Evolutionary conservation across 2,888 invertebrate species (phyloP), one percentile per base, ranked within the genome.

Genomic region (Andrena bicolor): DNA sequence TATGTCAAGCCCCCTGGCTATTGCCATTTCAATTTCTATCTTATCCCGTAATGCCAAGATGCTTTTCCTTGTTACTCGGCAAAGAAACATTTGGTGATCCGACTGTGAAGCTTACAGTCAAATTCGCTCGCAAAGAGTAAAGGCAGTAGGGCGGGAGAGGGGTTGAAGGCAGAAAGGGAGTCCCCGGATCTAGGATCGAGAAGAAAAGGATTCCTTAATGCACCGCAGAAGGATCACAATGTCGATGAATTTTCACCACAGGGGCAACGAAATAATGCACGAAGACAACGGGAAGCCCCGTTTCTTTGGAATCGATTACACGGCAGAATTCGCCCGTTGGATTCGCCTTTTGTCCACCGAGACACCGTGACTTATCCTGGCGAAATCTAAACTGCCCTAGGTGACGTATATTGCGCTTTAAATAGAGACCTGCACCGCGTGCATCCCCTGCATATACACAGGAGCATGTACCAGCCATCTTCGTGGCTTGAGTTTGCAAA

Each of bases 161-260:
- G 20, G 13, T 5, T 61, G 30, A 32, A 3, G 10, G 26, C 10
- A 2, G 10, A 35, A 35, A 49, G 26, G 5, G 20, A n/a, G n/a
- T 16, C 7, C 16, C 30, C 26, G 26, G 49, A 26, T 16, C 13
- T 16, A 20, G 53, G 32, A 64, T 53, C 75, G 51, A 2, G 60
- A 30, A 61, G 56, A 56, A 74, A 68, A 69, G 68, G 69, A 74
- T 75, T 26, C 32, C 23, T 41, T 75, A 56, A 69, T 69, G 78
- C 68, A 63, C 30, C 53, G 68, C 64, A 56, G 68, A 32, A 58
- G 68, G 63, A 74, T 79, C 74, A 79, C 63, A 41, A 41, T 53
- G 49, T 74, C 77, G 20, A 0, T 28, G 61, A 78, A 61, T 61
- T 51, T 28, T 60, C 49, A 8, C 30, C 49, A 5, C 10, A 20